phyloP scores from a whole-genome alignment of 2,113 vertebrate species.

The Menura novaehollandiae region DNA sequence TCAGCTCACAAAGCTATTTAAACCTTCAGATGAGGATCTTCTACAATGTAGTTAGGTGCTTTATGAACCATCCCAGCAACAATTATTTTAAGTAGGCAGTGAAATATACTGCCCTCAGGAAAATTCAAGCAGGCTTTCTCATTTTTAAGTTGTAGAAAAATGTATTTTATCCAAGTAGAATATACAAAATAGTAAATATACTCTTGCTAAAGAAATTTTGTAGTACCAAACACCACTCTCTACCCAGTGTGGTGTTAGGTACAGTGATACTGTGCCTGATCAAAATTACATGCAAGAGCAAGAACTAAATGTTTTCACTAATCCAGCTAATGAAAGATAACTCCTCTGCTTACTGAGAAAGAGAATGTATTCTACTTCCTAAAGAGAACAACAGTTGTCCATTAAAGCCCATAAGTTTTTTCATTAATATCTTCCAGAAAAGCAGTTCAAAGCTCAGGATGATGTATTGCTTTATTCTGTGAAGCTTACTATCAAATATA shows the following conservation, averaged over 20 bases:
- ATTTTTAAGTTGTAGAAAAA: background rate
- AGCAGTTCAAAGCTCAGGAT: background rate
- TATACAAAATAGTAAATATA: background rate
- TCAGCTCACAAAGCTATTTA: background rate
- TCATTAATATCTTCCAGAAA: background rate
- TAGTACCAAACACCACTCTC: background rate
- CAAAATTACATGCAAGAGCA: background rate
- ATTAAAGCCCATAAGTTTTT: background rate
- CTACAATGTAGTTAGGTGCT: background rate
- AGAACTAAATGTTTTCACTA: background rate
- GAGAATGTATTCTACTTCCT: background rate
- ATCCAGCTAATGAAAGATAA: background rate
- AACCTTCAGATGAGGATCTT: background rate
- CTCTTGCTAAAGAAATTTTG: background rate
- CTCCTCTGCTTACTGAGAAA: background rate
- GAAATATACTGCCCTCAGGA: background rate
- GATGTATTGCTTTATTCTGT: background rate
- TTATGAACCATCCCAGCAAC: background rate
- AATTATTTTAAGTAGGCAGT: background rate
- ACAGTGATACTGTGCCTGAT: background rate
- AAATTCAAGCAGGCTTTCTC: background rate
- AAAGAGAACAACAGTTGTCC: background rate
- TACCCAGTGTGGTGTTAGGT: background rate
- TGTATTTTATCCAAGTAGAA: background rate
- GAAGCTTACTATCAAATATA: background rate